Evolutionary conservation across 2,113 vertebrate genomes (phyloP).

Genomic region (Hypanus sabinus): DNA sequence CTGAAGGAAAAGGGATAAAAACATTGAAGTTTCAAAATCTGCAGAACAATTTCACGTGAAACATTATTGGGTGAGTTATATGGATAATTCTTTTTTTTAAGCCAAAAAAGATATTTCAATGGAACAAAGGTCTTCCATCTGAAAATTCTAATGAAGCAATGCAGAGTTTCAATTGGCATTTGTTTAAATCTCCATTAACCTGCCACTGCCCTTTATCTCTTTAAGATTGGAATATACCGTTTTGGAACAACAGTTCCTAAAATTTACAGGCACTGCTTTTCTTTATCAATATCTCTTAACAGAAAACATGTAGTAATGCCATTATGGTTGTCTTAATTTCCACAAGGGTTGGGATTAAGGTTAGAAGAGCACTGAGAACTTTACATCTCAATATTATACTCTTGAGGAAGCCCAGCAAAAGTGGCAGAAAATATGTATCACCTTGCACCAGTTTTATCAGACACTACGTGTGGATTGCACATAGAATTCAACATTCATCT

Average conservation of each 20-base stretch:
- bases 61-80: not conserved
- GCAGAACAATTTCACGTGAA: not conserved
- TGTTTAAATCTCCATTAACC: not conserved
- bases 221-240: not conserved
- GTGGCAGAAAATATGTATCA: no score
- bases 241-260: not conserved
- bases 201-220: not conserved
- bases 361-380: no score
- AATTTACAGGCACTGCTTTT: not conserved
- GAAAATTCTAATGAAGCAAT: not conserved
- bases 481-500: no score
- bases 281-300: not conserved
- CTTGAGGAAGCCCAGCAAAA: no score
- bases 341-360: no score
- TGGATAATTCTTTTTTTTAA: not conserved
- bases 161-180: not conserved
- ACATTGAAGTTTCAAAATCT: not conserved
- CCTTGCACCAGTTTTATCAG: no score
- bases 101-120: not conserved
- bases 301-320: not conserved
- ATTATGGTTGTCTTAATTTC: not conserved
- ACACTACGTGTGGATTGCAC: no score
- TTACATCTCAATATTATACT: no score
- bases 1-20: constrained; percentile 47
- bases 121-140: not conserved